phyloP scores from a whole-genome alignment of 1,140 invertebrate species.

The Eueides isabella region DNA sequence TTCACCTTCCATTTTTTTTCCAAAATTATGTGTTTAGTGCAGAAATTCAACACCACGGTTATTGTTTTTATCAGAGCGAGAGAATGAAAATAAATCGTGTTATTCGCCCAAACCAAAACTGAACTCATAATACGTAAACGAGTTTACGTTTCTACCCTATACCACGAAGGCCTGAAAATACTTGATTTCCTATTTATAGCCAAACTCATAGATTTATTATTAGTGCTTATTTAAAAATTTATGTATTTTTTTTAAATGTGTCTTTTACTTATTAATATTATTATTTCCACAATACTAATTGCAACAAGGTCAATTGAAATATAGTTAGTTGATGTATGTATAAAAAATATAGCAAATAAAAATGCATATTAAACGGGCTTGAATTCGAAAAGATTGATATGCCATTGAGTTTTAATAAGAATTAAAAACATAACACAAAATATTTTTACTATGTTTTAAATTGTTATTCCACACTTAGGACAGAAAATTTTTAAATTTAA shows the following conservation, averaged over 20 bases:
- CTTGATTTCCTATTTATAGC: not conserved
- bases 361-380: too few species aligned
- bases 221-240: not conserved
- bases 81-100: not conserved
- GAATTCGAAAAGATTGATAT: too few species aligned
- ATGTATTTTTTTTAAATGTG: not conserved
- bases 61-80: not conserved
- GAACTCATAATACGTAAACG: not conserved
- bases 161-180: not conserved
- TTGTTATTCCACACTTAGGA: too few species aligned
- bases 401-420: too few species aligned
- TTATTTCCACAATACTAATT: conserved; percentile 10
- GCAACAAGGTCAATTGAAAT: conserved; percentile 4
- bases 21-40: not conserved
- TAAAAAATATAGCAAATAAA: not conserved
- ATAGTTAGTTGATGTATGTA: not conserved
- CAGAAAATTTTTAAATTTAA: too few species aligned
- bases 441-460: too few species aligned
- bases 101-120: not conserved
- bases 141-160: too few species aligned
- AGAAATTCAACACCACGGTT: not conserved
- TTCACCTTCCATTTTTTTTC: not conserved
- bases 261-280: not conserved
- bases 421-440: too few species aligned
- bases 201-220: not conserved